Percentiles rank a stretch among this genome's conserved stretches.
Conservation (phyloP, 2,113 vertebrate species). For the Gallinago undulata region DNA sequence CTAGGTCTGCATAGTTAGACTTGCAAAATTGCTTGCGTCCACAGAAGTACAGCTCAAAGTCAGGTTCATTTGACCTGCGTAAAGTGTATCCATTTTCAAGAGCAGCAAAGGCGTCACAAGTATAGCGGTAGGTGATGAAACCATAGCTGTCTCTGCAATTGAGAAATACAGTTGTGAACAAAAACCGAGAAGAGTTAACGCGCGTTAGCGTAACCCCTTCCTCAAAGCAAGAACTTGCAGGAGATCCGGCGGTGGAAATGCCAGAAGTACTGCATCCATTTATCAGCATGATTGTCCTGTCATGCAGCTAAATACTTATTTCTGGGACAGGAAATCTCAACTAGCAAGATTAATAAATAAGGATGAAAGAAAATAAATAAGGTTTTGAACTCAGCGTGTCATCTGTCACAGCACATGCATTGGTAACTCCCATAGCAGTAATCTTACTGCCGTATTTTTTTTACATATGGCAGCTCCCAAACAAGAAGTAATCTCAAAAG, state of each 20-base stretch:
- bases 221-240: slow-evolving; percentile 1
- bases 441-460: slow-evolving; percentile 55
- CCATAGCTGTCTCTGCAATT: slow-evolving; percentile 93
- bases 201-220: slow-evolving; percentile 40
- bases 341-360: slow-evolving; percentile 79
- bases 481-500: slow-evolving; percentile 67
- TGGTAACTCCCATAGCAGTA: slow-evolving; percentile 62
- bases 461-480: slow-evolving; percentile 58
- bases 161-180: slow-evolving; percentile 64
- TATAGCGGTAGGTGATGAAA: slow-evolving; percentile 99
- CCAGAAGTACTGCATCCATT: slow-evolving; percentile 66
- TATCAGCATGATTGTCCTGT: slow-evolving; percentile 79
- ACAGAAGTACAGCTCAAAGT: slow-evolving; percentile 97
- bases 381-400: slow-evolving; percentile 73
- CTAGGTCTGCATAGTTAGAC: slow-evolving; percentile 98
- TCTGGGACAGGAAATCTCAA: slow-evolving; percentile 78
- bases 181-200: slow-evolving; percentile 7
- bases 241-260: slow-evolving; percentile 25
- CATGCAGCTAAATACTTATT: slow-evolving; percentile 78
- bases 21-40: slow-evolving; percentile 95
- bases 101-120: slow-evolving; percentile 97
- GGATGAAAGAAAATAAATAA: slow-evolving; percentile 77
- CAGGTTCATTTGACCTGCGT: slow-evolving; percentile 89
- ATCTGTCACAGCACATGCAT: slow-evolving; percentile 68
- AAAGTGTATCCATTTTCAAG: slow-evolving; percentile 97